Evolutionary conservation across 2,113 vertebrate genomes (phyloP).

Genomic region (Phaethon lepturus): DNA sequence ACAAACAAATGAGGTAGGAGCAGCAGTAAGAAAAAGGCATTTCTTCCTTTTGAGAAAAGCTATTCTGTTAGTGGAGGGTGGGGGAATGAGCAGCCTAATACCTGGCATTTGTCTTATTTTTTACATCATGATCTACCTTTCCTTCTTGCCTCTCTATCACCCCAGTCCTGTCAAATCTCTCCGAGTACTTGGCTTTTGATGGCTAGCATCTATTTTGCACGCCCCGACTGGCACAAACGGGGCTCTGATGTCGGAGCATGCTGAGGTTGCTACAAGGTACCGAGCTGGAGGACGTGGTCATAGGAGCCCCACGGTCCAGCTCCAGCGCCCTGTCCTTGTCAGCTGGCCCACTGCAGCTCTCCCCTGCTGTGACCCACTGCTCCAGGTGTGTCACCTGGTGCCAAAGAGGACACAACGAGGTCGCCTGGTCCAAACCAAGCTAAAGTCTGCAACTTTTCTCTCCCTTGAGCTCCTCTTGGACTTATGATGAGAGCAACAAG

Average conservation of each 20-base stretch:
- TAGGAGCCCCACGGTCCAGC: not conserved
- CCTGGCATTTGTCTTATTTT: not conserved
- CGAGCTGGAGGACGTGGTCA: not conserved
- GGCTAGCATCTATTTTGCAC: not conserved
- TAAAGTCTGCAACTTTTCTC: not conserved
- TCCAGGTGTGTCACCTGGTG: not conserved
- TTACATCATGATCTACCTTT: not conserved
- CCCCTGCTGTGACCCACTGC: not conserved
- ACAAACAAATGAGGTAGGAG: not conserved
- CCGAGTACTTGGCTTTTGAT: not conserved
- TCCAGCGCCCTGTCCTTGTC: not conserved
- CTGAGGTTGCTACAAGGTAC: not conserved
- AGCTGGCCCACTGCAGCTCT: not conserved
- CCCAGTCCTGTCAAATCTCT: not conserved
- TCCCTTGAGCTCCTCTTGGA: not conserved
- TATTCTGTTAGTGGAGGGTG: not conserved
- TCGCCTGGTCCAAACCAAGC: not conserved
- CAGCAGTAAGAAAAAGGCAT: not conserved
- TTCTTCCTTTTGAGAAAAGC: not conserved
- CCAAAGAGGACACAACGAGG: not conserved
- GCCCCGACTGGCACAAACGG: accelerated
- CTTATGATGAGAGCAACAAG: not conserved
- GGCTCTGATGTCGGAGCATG: not conserved
- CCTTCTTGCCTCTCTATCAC: not conserved
- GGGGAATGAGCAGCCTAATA: not conserved